A percentile compares a stretch with the other conserved stretches of the same genome.
Evolutionary conservation across 2,888 invertebrate species (phyloP).

Genomic region (Athetis lepigone): DNA sequence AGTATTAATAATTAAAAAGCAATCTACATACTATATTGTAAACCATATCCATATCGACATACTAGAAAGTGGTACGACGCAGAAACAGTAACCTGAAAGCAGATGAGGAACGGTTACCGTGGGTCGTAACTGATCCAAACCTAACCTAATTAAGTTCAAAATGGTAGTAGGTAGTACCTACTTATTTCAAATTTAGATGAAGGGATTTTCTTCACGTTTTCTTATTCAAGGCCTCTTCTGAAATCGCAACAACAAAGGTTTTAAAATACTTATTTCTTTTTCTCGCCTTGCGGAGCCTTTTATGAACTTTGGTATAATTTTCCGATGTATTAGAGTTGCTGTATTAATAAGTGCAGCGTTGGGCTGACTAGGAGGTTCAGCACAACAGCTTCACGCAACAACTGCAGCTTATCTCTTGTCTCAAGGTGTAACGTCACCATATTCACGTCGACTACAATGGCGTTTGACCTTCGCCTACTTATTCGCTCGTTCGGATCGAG

Average conservation of each 20-base stretch:
- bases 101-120: neutral
- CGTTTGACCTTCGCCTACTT: slow-evolving; percentile 88
- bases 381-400: slow-evolving; percentile 62
- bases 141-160: neutral
- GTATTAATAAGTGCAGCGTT: slow-evolving; percentile 12
- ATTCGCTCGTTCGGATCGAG: slow-evolving; percentile 85
- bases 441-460: slow-evolving; percentile 84
- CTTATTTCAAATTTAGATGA: slow-evolving; percentile 12
- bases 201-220: slow-evolving; percentile 13
- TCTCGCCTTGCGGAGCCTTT: slow-evolving; percentile 12
- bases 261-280: neutral
- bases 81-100: slow-evolving; percentile 7
- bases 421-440: slow-evolving; percentile 80
- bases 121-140: no score
- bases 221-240: slow-evolving; percentile 18
- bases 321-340: slow-evolving; percentile 1
- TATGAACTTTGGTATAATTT: slow-evolving; percentile 6
- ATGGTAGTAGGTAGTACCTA: neutral
- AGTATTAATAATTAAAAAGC: no score
- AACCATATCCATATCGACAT: neutral
- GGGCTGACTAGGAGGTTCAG: slow-evolving; percentile 19
- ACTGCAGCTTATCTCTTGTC: slow-evolving; percentile 72
- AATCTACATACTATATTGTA: no score
- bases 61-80: neutral
- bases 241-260: neutral